A percentile compares a stretch with the other conserved stretches of the same genome.
Evolutionary conservation across 2,888 invertebrate genomes (phyloP).

Genomic region (Metopia argyrocephala): DNA sequence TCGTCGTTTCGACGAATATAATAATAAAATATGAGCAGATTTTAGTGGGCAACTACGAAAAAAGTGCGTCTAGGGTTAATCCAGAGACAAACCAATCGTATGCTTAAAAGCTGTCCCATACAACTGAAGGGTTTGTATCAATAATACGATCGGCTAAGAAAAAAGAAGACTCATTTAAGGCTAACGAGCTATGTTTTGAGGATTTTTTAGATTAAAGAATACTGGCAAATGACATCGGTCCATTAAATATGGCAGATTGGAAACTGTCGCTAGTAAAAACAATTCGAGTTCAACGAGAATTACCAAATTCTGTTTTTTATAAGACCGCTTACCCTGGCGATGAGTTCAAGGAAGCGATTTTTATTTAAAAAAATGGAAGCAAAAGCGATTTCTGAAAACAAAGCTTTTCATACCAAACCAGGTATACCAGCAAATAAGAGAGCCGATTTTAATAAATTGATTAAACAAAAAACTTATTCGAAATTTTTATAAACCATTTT

Average conservation of each 20-base stretch:
- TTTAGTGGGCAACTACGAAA: too few relatives aligned
- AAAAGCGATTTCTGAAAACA: neutral
- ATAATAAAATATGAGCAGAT: too few relatives aligned
- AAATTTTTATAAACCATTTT: conserved; percentile 10
- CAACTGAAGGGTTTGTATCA: too few relatives aligned
- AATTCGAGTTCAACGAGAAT: conserved; percentile 26
- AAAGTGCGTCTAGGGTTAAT: too few relatives aligned
- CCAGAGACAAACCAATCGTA: too few relatives aligned
- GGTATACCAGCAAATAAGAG: neutral
- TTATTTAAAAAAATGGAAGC: conserved; percentile 27
- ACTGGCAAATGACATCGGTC: conserved; percentile 39
- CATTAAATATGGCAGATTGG: conserved; percentile 41
- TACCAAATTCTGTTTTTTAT: conserved; percentile 47
- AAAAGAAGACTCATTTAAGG: conserved; percentile 17
- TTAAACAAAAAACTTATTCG: conserved; percentile 9
- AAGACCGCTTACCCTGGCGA: conserved; percentile 25
- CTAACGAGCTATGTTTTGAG: conserved; percentile 11
- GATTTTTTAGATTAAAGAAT: conserved; percentile 19
- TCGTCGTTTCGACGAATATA: too few relatives aligned
- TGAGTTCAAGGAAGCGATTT: conserved; percentile 21
- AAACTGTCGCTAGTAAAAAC: conserved; percentile 49
- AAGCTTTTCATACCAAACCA: neutral
- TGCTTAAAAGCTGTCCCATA: too few relatives aligned
- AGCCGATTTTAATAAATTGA: conserved; percentile 4
- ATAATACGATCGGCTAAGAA: conserved; percentile 24